Percentiles rank a stretch among this genome's conserved stretches.
Conservation (phyloP, 2,113 vertebrate genomes). For the Rousettus leschenaultii region DNA sequence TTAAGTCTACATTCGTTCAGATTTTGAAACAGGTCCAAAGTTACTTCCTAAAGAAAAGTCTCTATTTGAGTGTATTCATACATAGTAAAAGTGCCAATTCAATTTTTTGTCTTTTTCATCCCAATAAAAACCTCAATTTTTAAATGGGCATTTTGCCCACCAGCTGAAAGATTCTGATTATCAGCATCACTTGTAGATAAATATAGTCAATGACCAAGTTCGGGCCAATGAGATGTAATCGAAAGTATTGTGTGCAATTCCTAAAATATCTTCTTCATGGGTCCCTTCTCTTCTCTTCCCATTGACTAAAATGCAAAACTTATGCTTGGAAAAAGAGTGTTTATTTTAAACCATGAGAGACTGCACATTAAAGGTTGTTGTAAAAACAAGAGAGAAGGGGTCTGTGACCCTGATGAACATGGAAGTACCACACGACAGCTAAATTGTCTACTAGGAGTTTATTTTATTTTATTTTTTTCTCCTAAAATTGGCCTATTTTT, state of each 20-base stretch:
- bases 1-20: background rate
- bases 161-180: background rate
- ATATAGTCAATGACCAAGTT: background rate
- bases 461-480: background rate
- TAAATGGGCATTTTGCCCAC: background rate
- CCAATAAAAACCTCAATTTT: background rate
- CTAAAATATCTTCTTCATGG: background rate
- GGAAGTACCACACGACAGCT: accelerated
- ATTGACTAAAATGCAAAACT: background rate
- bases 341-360: background rate
- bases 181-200: background rate
- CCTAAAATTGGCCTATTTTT: no score
- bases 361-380: background rate
- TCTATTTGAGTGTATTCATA: background rate
- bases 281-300: background rate
- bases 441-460: background rate
- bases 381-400: background rate
- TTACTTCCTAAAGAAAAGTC: background rate
- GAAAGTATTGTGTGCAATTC: background rate
- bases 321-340: background rate
- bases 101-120: background rate
- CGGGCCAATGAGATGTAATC: background rate
- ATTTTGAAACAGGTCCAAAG: background rate
- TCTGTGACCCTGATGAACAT: accelerated
- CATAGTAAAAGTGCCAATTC: background rate